phyloP scores from a whole-genome alignment of 2,113 vertebrate species.

The Ictalurus furcatus region DNA sequence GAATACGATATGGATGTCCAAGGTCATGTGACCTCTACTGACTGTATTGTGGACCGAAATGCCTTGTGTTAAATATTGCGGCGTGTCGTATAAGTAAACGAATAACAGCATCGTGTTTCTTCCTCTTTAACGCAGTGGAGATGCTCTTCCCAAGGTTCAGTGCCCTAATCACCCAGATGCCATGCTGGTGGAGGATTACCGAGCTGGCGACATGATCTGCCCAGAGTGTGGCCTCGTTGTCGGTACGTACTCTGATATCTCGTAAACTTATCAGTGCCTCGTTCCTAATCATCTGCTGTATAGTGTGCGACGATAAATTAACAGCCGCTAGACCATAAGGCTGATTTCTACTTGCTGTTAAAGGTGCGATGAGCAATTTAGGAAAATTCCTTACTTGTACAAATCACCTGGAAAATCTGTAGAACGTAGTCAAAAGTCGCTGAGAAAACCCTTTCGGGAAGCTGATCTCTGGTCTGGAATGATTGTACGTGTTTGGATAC shows the following conservation, averaged over 20 bases:
- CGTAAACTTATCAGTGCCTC: not conserved
- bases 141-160: slow-evolving; percentile 86
- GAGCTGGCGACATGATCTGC: slow-evolving; percentile 99
- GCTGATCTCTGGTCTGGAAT: not conserved
- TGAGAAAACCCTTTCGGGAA: not conserved
- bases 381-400: no score
- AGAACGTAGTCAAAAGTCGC: not conserved
- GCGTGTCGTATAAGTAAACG: not conserved
- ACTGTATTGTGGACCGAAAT: not conserved
- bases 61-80: not conserved
- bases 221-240: slow-evolving; percentile 97
- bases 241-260: slow-evolving; percentile 72
- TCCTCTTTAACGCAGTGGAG: slow-evolving; percentile 74
- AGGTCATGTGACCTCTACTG: not conserved
- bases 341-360: not conserved
- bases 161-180: slow-evolving; percentile 98
- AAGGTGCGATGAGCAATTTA: not conserved
- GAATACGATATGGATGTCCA: not conserved
- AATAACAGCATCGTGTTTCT: not conserved
- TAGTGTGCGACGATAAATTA: not conserved
- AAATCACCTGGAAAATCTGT: no score
- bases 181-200: slow-evolving; percentile 95
- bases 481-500: no score
- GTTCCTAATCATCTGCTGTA: not conserved
- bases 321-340: not conserved